Percentiles rank a stretch among this genome's conserved stretches.
Conservation (phyloP, 1,140 invertebrate genomes). For the Drosophila eugracilis region DNA sequence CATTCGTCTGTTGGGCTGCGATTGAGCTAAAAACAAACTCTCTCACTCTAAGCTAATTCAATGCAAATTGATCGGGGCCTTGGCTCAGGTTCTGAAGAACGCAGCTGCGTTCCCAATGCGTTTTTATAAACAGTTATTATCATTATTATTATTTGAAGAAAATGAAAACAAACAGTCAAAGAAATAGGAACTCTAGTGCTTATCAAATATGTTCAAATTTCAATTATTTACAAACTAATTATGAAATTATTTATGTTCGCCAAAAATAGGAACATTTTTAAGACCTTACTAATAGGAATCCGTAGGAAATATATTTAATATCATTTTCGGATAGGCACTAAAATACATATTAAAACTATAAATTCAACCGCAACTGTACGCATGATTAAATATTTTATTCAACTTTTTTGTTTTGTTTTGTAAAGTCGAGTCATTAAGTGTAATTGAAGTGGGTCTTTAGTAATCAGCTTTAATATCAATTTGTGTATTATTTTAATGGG, state of each 20-base stretch:
- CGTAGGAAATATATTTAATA: no score
- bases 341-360: not conserved
- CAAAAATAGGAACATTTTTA: no score
- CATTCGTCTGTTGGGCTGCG: not conserved
- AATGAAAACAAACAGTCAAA: no score
- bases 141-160: not conserved
- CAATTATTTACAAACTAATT: no score
- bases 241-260: no score
- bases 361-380: not conserved
- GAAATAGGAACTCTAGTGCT: no score
- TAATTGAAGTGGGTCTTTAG: conserved; percentile 48
- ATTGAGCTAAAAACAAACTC: conserved; percentile 23
- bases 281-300: no score
- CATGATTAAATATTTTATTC: conserved; percentile 9
- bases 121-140: no score
- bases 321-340: not conserved
- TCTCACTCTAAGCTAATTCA: conserved; percentile 47
- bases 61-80: conserved; percentile 67
- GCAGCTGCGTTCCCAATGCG: conserved; percentile 13
- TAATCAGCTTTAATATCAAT: conserved; percentile 44
- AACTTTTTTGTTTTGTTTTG: conserved; percentile 20
- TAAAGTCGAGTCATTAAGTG: conserved; percentile 48
- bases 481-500: conserved; percentile 33
- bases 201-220: no score
- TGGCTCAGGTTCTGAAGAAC: conserved; percentile 43